Evolutionary conservation across 1,140 invertebrate species (phyloP).

Genomic region (Saccostrea glomerata): DNA sequence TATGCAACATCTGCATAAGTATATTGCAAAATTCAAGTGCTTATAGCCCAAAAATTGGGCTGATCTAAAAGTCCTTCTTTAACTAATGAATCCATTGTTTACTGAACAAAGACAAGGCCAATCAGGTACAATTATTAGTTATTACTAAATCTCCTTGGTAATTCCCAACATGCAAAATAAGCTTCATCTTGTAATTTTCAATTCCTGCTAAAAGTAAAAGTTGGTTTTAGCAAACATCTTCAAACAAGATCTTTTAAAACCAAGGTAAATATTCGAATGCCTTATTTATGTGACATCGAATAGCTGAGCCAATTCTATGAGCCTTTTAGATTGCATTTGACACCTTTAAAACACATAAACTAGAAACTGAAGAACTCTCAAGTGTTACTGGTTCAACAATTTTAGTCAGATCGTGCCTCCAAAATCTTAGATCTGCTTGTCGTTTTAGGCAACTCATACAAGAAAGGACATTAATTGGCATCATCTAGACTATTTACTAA

Average conservation of each 20-base stretch:
- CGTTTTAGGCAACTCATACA: too few species aligned
- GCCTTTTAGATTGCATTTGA: slow-evolving; percentile 12
- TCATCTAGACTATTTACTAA: too few species aligned
- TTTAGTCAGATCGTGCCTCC: neutral
- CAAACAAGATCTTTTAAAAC: neutral
- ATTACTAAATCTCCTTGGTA: neutral
- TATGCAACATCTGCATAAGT: too few species aligned
- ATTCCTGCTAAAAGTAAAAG: slow-evolving; percentile 8
- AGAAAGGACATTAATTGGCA: too few species aligned
- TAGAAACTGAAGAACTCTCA: slow-evolving; percentile 8
- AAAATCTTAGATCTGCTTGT: too few species aligned
- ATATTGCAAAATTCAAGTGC: too few species aligned
- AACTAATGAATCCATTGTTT: neutral
- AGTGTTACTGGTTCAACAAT: slow-evolving; percentile 5
- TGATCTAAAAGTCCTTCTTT: too few species aligned
- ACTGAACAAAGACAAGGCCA: neutral
- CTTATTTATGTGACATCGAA: slow-evolving; percentile 29
- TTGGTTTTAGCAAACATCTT: slow-evolving; percentile 12
- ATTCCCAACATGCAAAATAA: neutral
- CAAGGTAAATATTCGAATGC: slow-evolving; percentile 1
- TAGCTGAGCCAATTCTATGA: slow-evolving; percentile 16
- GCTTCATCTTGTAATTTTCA: neutral
- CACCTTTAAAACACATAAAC: slow-evolving; percentile 36
- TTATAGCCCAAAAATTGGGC: too few species aligned
- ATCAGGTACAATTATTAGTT: neutral